Conservation (phyloP, 1,140 invertebrate genomes). For the Saccostrea cuccullata region DNA sequence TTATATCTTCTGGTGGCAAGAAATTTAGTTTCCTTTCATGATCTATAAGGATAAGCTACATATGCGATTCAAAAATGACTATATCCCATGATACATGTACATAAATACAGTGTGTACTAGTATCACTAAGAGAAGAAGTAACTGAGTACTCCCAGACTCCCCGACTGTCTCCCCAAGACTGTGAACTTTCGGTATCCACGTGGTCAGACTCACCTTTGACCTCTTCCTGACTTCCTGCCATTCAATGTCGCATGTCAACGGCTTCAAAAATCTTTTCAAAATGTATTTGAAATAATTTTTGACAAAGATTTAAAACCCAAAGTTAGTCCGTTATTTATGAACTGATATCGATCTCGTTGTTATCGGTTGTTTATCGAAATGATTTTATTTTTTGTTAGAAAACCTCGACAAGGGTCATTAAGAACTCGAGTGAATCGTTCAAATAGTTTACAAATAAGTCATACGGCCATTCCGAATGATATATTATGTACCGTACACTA, state of each 20-base stretch:
- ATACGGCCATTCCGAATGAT: background rate
- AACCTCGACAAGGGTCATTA: background rate
- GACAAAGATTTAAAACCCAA: constrained; percentile 16
- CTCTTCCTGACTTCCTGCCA: background rate
- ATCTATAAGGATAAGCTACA: no score
- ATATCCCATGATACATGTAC: no score
- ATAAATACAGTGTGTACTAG: no score
- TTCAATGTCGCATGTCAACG: constrained; percentile 22
- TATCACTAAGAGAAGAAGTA: no score
- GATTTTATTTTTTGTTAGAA: constrained; percentile 1
- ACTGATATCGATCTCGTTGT: background rate
- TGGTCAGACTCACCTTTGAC: constrained; percentile 11
- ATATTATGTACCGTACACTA: background rate
- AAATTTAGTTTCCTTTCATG: no score
- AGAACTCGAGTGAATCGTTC: constrained; percentile 17
- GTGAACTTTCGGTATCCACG: background rate
- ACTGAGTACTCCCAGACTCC: no score
- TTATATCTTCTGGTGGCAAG: no score
- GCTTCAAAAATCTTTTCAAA: background rate
- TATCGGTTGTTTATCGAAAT: constrained; percentile 34
- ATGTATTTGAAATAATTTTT: constrained; percentile 23
- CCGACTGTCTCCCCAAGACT: background rate
- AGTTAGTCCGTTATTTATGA: background rate
- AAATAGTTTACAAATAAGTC: constrained; percentile 30
- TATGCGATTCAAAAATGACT: no score